Percentiles rank a stretch among this genome's conserved stretches.
Conservation (phyloP, 37 sponge, comb jelly and placozoan genomes). For the Ianthella basta region DNA sequence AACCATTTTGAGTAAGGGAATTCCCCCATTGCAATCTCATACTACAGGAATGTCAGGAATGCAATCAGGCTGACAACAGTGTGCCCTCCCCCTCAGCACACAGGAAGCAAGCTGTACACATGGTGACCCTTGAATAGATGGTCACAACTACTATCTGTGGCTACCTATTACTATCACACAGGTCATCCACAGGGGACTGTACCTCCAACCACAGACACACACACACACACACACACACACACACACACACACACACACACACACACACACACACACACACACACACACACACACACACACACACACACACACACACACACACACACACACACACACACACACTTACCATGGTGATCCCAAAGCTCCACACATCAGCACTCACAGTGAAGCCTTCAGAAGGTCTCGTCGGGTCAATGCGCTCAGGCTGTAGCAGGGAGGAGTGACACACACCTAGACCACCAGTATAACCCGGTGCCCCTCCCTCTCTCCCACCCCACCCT, state of each 20-base stretch:
- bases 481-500: too few species aligned
- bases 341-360: conserved; percentile 90
- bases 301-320: too few species aligned
- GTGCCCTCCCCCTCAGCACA: too few species aligned
- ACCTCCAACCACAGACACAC: conserved; percentile 4
- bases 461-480: too few species aligned
- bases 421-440: conserved; percentile 56
- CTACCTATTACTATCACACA: too few species aligned
- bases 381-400: conserved; percentile 88
- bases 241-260: neutral
- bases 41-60: conserved; percentile 35
- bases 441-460: too few species aligned
- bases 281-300: neutral
- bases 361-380: conserved; percentile 94
- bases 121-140: too few species aligned
- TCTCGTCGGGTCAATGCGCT: conserved; percentile 81
- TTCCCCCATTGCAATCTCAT: conserved; percentile 84
- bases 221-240: conserved; percentile 44
- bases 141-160: too few species aligned
- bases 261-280: neutral
- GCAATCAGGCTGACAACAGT: neutral
- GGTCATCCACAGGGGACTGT: neutral
- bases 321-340: too few species aligned
- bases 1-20: conserved; percentile 93
- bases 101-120: too few species aligned